Conservation (phyloP, 2,113 vertebrate genomes). For the Parotia lawesii region DNA sequence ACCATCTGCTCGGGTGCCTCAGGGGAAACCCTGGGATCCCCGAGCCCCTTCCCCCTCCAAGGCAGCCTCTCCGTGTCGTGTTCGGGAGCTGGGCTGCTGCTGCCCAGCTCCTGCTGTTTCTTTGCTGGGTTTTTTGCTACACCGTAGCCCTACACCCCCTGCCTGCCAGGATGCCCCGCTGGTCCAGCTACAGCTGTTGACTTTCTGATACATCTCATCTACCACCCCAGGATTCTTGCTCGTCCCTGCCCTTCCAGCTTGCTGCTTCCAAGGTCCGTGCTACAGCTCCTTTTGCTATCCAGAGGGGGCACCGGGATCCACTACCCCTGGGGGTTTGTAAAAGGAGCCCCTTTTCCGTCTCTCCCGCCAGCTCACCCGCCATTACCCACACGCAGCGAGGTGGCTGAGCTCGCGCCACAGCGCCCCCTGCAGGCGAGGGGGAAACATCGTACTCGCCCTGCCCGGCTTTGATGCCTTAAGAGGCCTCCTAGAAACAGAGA, state of each 20-base stretch:
- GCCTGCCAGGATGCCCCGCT: accelerated
- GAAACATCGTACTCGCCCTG: neutral
- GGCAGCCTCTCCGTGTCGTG: neutral
- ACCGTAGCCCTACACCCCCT: neutral
- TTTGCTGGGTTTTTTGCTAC: neutral
- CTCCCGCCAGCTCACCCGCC: accelerated
- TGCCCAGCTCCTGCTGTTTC: neutral
- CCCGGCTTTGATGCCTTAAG: neutral
- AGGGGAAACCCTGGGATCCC: neutral
- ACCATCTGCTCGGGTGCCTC: no score
- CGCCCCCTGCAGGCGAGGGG: neutral
- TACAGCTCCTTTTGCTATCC: neutral
- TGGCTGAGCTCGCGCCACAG: accelerated
- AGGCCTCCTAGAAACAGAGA: no score
- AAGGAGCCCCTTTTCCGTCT: neutral
- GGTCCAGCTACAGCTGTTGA: neutral
- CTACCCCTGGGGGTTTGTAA: neutral
- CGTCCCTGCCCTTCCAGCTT: neutral
- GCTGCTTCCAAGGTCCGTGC: neutral
- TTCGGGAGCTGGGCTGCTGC: neutral
- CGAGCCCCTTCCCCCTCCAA: neutral
- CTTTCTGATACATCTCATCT: neutral
- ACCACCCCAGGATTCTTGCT: neutral
- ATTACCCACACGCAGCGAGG: accelerated
- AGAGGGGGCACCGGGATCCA: accelerated